Base-by-base conservation (phyloP, 2,113 vertebrate species). In the Atherinomorus stipes region DNA sequence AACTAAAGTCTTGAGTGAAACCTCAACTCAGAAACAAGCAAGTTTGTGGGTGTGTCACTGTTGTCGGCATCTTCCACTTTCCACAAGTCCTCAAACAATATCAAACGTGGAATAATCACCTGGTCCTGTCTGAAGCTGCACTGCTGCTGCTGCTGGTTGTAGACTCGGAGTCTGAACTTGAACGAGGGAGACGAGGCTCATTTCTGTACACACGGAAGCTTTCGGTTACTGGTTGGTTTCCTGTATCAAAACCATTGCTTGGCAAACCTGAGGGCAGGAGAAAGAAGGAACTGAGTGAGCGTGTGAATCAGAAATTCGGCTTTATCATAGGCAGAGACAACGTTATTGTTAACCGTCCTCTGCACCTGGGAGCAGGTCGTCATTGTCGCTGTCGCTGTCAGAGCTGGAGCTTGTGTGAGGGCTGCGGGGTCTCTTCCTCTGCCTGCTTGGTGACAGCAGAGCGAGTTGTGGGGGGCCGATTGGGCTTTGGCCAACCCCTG, bases 131-230 rank as follows among this genome's bases (percentile, higher is more conserved):
- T 0, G 97, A 99, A n/a, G 97, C 97, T 0, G 97, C 98, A 0
- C 98, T 99, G 92, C 98, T 99, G 90, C 96, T 99, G 92, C 96
- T 99, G 88, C 95, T 99, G 93, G 95, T 98, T 80, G 96, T 98
- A 78, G 97, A 99, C 83, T 99, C 98, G 0, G 98, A 99, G 91
- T 99, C 98, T 0, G 97, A 99, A 90, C 97, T 99, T 88, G 97
- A 99, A 1, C 97, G 95, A 19, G 97, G 98, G 22, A 98, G 96
- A 51, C 95, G 98, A 79, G 96, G 94, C 89, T 99, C 97, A 0
- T 94, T 99, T 28, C 98, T 95, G 90, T 99, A 99, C 22, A 99
- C 96, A 9, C 96, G 93, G 93, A 99, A 99, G 84, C 98, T 99
- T 90, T 99, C 97, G 3, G 98, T 99, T 58, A 98, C 97, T 0